phyloP scores from a whole-genome alignment of 2,888 invertebrate genomes.

The Crematogaster levior region DNA sequence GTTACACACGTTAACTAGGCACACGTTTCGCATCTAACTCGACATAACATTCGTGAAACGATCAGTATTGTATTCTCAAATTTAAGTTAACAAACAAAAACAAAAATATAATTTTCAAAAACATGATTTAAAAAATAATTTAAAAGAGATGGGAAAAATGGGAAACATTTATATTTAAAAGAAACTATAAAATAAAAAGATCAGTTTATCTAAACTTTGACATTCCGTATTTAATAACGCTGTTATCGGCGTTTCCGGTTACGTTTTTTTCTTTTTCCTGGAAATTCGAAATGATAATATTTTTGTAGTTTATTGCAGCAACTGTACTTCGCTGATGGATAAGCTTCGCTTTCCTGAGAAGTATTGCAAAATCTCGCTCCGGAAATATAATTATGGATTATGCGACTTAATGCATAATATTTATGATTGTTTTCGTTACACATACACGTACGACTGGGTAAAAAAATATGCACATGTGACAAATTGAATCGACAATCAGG shows the following conservation, averaged over 20 bases:
- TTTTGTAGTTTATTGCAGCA: neutral
- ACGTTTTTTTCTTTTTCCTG: neutral
- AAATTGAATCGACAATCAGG: constrained; percentile 33
- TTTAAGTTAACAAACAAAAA: no score
- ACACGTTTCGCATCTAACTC: constrained; percentile 31
- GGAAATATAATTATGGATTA: constrained; percentile 25
- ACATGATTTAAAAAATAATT: neutral
- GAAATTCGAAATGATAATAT: neutral
- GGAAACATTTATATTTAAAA: neutral
- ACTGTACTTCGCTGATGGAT: neutral
- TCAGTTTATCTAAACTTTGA: neutral
- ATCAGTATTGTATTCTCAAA: neutral
- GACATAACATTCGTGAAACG: neutral
- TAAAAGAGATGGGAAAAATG: neutral
- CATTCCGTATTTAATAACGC: neutral
- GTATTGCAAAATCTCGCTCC: constrained; percentile 1
- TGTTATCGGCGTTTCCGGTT: neutral
- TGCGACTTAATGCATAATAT: neutral
- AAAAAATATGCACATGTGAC: constrained; percentile 52
- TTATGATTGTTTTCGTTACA: constrained; percentile 54
- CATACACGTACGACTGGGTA: constrained; percentile 18
- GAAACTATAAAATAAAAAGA: neutral
- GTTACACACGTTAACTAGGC: constrained; percentile 42
- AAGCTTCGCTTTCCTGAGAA: neutral
- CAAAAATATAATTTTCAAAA: no score